Evolutionary conservation across 2,797 vertebrate genomes (phyloP).

Genomic region (Yasuhikotakia modesta): DNA sequence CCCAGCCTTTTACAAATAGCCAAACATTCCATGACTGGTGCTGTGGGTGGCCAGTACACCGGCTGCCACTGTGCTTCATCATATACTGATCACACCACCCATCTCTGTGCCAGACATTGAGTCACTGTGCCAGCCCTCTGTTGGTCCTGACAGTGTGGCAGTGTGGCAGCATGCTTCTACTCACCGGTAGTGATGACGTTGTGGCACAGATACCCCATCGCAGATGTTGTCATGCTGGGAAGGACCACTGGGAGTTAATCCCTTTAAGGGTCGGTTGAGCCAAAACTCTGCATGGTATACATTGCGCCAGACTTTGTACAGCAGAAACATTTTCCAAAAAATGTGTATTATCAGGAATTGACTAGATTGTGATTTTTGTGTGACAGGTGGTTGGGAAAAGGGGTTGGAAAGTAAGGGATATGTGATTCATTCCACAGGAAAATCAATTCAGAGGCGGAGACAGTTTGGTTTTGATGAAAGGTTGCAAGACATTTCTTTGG

Average conservation of each 20-base stretch:
- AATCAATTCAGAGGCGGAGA: too few relatives aligned
- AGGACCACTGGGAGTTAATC: slow-evolving; percentile 65
- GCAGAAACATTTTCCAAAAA: slow-evolving; percentile 48
- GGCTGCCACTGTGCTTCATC: slow-evolving; percentile 31
- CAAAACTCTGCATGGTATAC: slow-evolving; percentile 57
- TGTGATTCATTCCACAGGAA: too few relatives aligned
- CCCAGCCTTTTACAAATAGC: slow-evolving; percentile 9
- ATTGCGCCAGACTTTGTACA: neutral
- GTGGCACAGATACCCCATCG: slow-evolving; percentile 52
- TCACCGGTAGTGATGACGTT: slow-evolving; percentile 68
- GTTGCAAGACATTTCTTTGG: too few relatives aligned
- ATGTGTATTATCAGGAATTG: too few relatives aligned
- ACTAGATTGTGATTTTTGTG: too few relatives aligned
- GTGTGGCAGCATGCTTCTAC: slow-evolving; percentile 65
- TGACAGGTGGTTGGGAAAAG: too few relatives aligned
- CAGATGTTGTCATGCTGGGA: slow-evolving; percentile 60
- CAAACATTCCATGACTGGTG: slow-evolving; percentile 42
- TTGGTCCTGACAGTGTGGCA: slow-evolving; percentile 53
- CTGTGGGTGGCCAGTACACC: slow-evolving; percentile 29
- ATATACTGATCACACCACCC: slow-evolving; percentile 18
- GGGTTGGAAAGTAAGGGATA: too few relatives aligned
- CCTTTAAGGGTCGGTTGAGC: slow-evolving; percentile 56
- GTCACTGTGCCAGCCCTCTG: slow-evolving; percentile 49
- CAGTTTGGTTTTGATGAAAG: too few relatives aligned
- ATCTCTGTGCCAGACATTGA: slow-evolving; percentile 26